phyloP scores from a whole-genome alignment of 2,113 vertebrate species.

The Phocoena sinus region DNA sequence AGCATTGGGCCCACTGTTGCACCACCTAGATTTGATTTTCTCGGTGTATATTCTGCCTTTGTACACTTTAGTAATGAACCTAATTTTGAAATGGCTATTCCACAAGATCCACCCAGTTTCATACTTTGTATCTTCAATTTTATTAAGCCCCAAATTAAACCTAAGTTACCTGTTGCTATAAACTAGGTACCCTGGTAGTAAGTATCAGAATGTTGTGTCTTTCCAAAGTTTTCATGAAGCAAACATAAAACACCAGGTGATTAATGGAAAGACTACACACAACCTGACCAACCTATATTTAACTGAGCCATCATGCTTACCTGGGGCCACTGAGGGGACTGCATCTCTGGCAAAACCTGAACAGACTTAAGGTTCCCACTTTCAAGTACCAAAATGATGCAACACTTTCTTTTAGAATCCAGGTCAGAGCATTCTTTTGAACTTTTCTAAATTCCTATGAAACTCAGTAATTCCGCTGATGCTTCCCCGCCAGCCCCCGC shows the following conservation, averaged over 20 bases:
- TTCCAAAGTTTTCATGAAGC: background rate
- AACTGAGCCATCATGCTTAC: background rate
- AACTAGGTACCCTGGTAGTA: background rate
- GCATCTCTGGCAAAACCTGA: background rate
- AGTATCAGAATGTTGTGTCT: background rate
- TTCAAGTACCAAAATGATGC: background rate
- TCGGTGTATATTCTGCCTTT: background rate
- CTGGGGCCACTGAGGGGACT: fast-evolving
- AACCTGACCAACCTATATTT: background rate
- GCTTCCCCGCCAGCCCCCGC: background rate
- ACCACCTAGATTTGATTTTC: background rate
- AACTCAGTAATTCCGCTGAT: background rate
- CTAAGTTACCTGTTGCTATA: background rate
- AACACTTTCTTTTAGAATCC: background rate
- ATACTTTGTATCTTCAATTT: background rate
- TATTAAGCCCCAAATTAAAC: background rate
- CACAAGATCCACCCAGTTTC: background rate
- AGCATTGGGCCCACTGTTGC: background rate
- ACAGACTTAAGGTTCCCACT: background rate
- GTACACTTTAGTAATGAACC: background rate
- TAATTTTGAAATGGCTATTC: background rate
- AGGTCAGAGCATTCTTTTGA: background rate
- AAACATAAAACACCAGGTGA: background rate
- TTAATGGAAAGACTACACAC: background rate
- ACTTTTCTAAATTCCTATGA: background rate